Percentiles rank a stretch among this genome's conserved stretches.
These are phyloP conservation scores for Pantherophis guttatus DNA, from an alignment of 2,113 vertebrate species.

Conservation along the genomic window DNA sequence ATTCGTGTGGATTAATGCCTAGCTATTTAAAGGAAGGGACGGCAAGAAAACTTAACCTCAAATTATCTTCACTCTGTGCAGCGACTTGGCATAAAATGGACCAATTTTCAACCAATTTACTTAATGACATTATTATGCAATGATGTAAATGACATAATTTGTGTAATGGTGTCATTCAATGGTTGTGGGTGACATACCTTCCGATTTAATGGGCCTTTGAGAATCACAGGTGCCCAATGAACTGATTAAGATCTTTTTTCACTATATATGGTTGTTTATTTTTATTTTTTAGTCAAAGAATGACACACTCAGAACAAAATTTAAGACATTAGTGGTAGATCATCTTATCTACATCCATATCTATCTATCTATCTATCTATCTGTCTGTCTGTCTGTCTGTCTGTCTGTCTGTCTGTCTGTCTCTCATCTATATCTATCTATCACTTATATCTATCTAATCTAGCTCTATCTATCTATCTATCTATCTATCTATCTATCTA, in stretches of 20 bases:
- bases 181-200: background rate
- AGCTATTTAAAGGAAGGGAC: background rate
- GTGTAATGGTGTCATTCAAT: background rate
- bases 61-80: background rate
- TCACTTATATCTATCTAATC: too few species aligned
- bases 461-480: too few species aligned
- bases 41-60: background rate
- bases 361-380: too few species aligned
- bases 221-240: background rate
- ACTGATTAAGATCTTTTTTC: background rate
- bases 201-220: background rate
- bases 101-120: background rate
- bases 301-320: background rate
- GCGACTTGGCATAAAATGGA: background rate
- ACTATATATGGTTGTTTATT: background rate
- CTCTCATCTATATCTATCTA: too few species aligned
- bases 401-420: too few species aligned
- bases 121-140: background rate
- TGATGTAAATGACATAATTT: background rate
- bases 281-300: background rate
- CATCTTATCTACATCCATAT: too few species aligned
- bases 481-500: too few species aligned
- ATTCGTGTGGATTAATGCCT: background rate
- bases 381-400: too few species aligned
- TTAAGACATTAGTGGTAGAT: background rate